These are phyloP conservation scores for Stegodyphus mimosarum DNA, from an alignment of 1,140 invertebrate genomes.

Conservation along the genomic window DNA sequence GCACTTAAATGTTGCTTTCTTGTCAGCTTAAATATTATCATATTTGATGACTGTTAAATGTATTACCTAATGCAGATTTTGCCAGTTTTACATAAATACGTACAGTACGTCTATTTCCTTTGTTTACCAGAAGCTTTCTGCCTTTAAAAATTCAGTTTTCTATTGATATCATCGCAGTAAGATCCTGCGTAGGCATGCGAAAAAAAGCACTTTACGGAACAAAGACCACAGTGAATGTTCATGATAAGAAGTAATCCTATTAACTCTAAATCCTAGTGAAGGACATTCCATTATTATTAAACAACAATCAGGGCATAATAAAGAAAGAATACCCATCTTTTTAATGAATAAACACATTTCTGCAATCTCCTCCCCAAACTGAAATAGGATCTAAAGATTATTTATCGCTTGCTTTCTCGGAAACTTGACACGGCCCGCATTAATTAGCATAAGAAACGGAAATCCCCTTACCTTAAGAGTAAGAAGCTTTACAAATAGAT, in stretches of 20 bases:
- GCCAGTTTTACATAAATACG: too few relatives aligned
- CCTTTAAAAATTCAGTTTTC: too few relatives aligned
- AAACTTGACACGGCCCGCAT: neutral
- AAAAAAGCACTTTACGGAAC: neutral
- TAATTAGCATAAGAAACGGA: constrained; percentile 16
- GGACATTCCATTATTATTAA: neutral
- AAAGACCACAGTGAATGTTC: neutral
- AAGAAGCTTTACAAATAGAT: neutral
- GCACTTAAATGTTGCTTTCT: too few relatives aligned
- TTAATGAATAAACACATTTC: constrained; percentile 18
- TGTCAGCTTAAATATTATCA: too few relatives aligned
- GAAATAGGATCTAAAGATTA: neutral
- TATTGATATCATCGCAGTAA: too few relatives aligned
- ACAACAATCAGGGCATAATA: neutral
- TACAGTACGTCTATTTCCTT: too few relatives aligned
- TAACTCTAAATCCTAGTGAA: constrained; percentile 2
- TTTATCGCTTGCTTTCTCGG: neutral
- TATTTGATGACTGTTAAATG: too few relatives aligned
- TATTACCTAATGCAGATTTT: too few relatives aligned
- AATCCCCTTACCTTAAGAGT: neutral
- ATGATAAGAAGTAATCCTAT: constrained; percentile 18
- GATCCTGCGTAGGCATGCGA: too few relatives aligned
- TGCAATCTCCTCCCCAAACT: constrained; percentile 6
- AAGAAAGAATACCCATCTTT: neutral
- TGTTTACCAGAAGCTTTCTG: too few relatives aligned